Conservation (phyloP, 2,888 invertebrate genomes). For the Drosophila paramelanica region DNA sequence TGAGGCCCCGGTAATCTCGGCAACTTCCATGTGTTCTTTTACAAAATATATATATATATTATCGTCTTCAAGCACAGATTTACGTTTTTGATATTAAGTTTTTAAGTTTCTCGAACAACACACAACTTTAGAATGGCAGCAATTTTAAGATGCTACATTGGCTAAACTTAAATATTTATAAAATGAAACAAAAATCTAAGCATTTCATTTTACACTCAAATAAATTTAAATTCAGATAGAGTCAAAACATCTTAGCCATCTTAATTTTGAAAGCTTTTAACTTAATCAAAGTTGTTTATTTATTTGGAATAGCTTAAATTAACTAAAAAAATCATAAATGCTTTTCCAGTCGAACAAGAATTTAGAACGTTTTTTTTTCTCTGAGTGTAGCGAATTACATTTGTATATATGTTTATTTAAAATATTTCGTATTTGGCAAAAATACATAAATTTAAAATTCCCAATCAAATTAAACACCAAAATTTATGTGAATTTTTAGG, state of each 20-base stretch:
- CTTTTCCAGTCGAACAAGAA: background rate
- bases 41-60: background rate
- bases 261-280: background rate
- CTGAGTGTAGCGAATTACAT: constrained; percentile 20
- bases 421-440: constrained; percentile 23
- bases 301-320: too few relatives aligned
- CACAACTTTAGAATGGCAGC: constrained; percentile 9
- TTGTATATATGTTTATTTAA: constrained; percentile 19
- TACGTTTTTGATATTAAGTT: background rate
- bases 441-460: constrained; percentile 43
- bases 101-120: constrained; percentile 6
- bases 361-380: background rate
- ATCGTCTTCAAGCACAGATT: background rate
- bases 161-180: constrained; percentile 3
- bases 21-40: constrained; percentile 9
- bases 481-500: constrained; percentile 48
- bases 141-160: background rate
- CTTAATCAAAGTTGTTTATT: background rate
- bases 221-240: too few relatives aligned
- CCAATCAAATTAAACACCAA: constrained; percentile 27
- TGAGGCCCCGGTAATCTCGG: background rate
- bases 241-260: too few relatives aligned
- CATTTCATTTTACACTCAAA: background rate
- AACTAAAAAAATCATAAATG: background rate
- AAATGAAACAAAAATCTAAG: constrained; percentile 1